These are phyloP conservation scores for Lepidocolaptes lacrymiger DNA, from an alignment of 2,797 vertebrate species.

Conservation along the genomic window DNA sequence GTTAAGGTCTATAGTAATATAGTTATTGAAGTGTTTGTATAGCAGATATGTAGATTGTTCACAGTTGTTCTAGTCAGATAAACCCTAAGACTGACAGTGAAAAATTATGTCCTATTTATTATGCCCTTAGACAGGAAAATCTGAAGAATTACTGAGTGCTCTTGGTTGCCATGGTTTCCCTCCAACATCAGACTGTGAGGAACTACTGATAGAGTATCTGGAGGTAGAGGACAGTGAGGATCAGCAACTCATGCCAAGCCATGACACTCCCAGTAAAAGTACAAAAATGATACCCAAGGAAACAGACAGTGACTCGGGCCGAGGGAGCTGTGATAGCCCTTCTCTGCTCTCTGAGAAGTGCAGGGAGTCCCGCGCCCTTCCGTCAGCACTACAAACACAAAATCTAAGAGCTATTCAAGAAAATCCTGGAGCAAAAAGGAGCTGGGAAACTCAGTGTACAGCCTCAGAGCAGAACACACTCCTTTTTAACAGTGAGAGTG, in stretches of 20 bases:
- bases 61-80: background rate
- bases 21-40: background rate
- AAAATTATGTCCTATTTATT: conserved; percentile 34
- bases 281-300: conserved; percentile 73
- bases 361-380: conserved; percentile 49
- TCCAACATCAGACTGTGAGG: conserved; percentile 83
- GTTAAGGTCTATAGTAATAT: background rate
- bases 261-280: conserved; percentile 66
- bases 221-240: conserved; percentile 87
- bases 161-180: conserved; percentile 88
- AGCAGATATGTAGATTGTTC: background rate
- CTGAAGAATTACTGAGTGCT: conserved; percentile 85
- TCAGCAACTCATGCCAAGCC: conserved; percentile 78
- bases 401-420: conserved; percentile 20
- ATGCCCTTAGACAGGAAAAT: conserved; percentile 83
- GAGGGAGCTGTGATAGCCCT: conserved; percentile 91
- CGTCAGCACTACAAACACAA: conserved; percentile 7
- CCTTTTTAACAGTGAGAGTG: conserved; percentile 43
- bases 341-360: conserved; percentile 86
- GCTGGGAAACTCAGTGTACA: background rate
- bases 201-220: conserved; percentile 89
- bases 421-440: conserved; percentile 11
- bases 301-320: conserved; percentile 88
- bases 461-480: background rate
- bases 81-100: background rate